These are phyloP conservation scores for Speoplatyrhinus poulsoni DNA, from an alignment of 2,113 vertebrate species.

Conservation along the genomic window DNA sequence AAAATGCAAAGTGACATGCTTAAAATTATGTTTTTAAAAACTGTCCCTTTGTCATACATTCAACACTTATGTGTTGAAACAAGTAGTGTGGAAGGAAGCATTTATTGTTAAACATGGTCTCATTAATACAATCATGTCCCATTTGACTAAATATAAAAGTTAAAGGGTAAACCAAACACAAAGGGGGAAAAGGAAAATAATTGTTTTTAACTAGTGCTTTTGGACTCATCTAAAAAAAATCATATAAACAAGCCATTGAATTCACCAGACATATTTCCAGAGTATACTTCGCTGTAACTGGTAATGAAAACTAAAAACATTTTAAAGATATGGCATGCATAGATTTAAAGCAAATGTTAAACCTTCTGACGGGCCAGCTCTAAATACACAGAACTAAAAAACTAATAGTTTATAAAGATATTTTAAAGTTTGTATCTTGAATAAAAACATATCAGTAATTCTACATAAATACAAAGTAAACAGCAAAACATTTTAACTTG, in stretches of 20 bases:
- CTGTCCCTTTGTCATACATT: conserved; percentile 54
- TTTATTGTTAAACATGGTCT: conserved; percentile 29
- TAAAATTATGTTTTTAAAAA: conserved; percentile 31
- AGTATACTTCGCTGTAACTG: too few relatives aligned
- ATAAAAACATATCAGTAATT: conserved; percentile 23
- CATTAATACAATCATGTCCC: conserved; percentile 31
- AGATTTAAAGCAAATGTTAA: conserved; percentile 67
- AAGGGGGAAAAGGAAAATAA: conserved; percentile 24
- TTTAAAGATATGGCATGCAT: conserved; percentile 69
- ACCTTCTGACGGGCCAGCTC: conserved; percentile 28
- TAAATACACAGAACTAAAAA: not conserved
- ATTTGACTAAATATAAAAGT: not conserved
- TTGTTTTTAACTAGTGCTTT: conserved; percentile 22
- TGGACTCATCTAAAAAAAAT: conserved; percentile 29
- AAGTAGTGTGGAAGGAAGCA: conserved; percentile 49
- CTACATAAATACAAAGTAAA: not conserved
- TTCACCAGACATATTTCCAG: too few relatives aligned
- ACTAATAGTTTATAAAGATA: conserved; percentile 35
- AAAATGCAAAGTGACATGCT: conserved; percentile 68
- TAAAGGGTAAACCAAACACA: conserved; percentile 21
- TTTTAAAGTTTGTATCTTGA: conserved; percentile 13
- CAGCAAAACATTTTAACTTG: too few relatives aligned
- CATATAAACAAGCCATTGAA: too few relatives aligned
- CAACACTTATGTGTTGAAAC: conserved; percentile 54
- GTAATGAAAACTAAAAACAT: conserved; percentile 26